Evolutionary conservation across 2,888 invertebrate species (phyloP).

Genomic region (Dicycla oo): DNA sequence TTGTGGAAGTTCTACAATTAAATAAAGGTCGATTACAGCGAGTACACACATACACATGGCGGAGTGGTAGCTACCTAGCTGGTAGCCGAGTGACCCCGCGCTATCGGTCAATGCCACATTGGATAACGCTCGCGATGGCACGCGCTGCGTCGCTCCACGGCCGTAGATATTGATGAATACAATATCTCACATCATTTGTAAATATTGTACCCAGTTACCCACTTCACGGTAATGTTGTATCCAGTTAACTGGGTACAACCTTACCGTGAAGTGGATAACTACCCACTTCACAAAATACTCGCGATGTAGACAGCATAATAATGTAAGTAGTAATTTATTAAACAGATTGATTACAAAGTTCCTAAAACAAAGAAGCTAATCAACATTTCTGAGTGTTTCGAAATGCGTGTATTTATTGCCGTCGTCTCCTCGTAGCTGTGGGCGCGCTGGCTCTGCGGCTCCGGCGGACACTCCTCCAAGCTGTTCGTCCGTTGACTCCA

Average conservation of each 20-base stretch:
- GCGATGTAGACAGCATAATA: not conserved
- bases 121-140: slow-evolving; percentile 28
- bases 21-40: not conserved
- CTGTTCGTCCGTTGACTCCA: not conserved
- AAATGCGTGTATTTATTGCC: not conserved
- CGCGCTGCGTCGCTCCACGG: slow-evolving; percentile 18
- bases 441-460: not conserved
- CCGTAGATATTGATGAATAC: slow-evolving; percentile 16
- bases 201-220: not conserved
- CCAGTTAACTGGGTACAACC: no score
- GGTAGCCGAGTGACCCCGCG: slow-evolving; percentile 47
- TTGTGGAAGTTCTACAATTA: not conserved
- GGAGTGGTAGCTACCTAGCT: not conserved
- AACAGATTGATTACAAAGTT: not conserved
- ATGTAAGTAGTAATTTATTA: slow-evolving; percentile 5
- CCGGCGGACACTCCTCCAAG: no score
- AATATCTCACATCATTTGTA: not conserved
- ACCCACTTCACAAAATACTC: slow-evolving; percentile 1
- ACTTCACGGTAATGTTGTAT: no score
- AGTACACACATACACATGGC: not conserved
- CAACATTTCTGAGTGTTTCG: not conserved
- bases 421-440: not conserved
- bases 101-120: slow-evolving; percentile 61
- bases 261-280: no score
- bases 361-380: not conserved